Evolutionary conservation across 2,888 invertebrate species (phyloP), one percentile per base, ranked within the genome.

Genomic region (Boloria selene): DNA sequence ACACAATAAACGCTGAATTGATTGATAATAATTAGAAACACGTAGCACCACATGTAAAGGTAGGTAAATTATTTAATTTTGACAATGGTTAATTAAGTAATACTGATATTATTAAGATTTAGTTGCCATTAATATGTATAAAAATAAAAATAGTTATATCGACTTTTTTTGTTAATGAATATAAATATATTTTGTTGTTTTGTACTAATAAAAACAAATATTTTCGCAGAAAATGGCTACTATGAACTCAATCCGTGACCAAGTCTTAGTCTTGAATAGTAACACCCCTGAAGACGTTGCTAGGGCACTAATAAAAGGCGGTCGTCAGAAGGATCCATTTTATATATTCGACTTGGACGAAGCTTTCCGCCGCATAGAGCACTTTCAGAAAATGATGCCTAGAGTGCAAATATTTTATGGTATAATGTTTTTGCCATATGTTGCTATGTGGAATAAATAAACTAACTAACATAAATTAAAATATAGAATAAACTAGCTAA

Each of bases 371-470:
- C 74, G 79, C 5, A 78, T 84, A n/a, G 72, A 77, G 45, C 72
- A 79, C 56, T 80, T 79, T 59, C 77, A 64, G 44, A 63, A 75
- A 7, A 72, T 75, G 65, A 78, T 80, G 79, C 81, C 81, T 3
- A 75, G 81, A 54, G 70, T 79, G 4, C 65, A 77, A 64, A 78
- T 83, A 68, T 83, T 80, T 74, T 83, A 81, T 65, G 83, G 84
- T 83, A 72, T 59, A 74, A 26, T 22, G 52, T 65, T 53, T 61
- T 13, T 13, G 13, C 16, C 7, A 31, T 59, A 13, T 49, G 17
- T 59, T 26, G 2, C 0, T 45, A 26, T 26, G 22, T 22, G 22
- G 22, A n/a, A 22, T 22, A 22, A 22, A 22, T 3, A 22, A 22
- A 22, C 22, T 22, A 22, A 22, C 22, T 2, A 22, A 22, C 22